A percentile compares a stretch with the other conserved stretches of the same genome.
These are phyloP conservation scores for Chromis chromis DNA, from an alignment of 2,797 vertebrate species.

Conservation along the genomic window DNA sequence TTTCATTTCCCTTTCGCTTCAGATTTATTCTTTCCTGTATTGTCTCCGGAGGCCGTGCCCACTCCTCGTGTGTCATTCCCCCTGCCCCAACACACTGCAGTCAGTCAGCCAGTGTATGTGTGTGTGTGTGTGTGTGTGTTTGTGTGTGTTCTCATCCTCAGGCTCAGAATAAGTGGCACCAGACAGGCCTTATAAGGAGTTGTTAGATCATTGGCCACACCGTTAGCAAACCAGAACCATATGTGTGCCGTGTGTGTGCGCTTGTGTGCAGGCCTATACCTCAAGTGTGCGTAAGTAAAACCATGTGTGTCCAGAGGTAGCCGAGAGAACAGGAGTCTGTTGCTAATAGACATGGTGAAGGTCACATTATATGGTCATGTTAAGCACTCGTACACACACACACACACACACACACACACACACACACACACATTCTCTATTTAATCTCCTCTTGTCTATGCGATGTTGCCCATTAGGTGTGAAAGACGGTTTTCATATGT, in stretches of 20 bases:
- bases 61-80: constrained; percentile 47
- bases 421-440: constrained; percentile 15
- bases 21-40: constrained; percentile 33
- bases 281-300: constrained; percentile 63
- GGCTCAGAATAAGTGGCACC: constrained; percentile 84
- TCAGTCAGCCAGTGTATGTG: too few species aligned
- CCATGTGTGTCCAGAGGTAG: constrained; percentile 80
- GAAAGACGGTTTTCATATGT: constrained; percentile 1
- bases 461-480: not conserved
- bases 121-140: constrained; percentile 57
- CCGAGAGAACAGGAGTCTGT: constrained; percentile 78
- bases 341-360: constrained; percentile 77
- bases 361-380: constrained; percentile 77
- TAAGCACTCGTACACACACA: constrained; percentile 54
- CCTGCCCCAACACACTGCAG: constrained; percentile 35
- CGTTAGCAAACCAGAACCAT: constrained; percentile 81
- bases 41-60: constrained; percentile 30
- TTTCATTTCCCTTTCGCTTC: constrained; percentile 28
- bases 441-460: constrained; percentile 30
- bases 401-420: not conserved
- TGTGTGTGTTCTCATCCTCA: constrained; percentile 67
- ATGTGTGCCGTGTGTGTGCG: constrained; percentile 62
- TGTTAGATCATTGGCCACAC: constrained; percentile 84
- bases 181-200: constrained; percentile 83
- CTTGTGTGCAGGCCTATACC: constrained; percentile 39